Base-by-base conservation (phyloP, 2,888 invertebrate species). In the Lycophotia porphyrea region DNA sequence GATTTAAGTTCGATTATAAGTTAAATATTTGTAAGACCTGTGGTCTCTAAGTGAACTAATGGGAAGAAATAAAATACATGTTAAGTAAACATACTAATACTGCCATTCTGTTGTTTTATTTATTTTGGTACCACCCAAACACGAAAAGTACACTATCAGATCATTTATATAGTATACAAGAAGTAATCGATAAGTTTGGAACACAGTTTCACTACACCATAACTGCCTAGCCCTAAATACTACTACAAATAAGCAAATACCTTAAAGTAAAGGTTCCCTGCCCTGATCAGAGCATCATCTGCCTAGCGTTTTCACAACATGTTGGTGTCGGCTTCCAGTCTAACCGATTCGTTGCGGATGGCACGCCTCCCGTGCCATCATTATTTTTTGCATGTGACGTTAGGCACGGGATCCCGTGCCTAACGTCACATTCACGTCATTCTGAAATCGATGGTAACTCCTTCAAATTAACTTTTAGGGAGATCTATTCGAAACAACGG, bases 31-130 rank as follows among this genome's bases (percentile, higher is more conserved):
- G 96, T 95, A 96, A 95, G 96, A 95, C 95, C 95, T 91, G 73
- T 96, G 96, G 95, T 96, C 96, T 95, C 88, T 95, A 95, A 95
- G 93, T 90, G 91, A 88, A 89, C 84, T 92, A 92, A 93, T 87
- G 80, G 79, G 84, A 88, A 86, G 84, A 87, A 88, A 80, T 72
- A 79, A 82, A 85, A 86, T 76, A 87, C 74, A 82, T 73, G 69
- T 71, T 78, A 82, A 84, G 81, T 77, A 80, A 80, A 69, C 74
- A 73, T 81, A 89, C 84, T 88, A 88, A 88, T 84, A 87, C 82
- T 88, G 84, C 81, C 81, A 84, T 69, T 77, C 61, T 77, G 82
- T 88, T 87, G 89, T 91, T 90, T 90, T 77, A 88, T 87, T 89
- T 66, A 67, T 47, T 67, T 44, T 24, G 13, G 34, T 39, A 42